Conservation (phyloP, 2,888 invertebrate species). For the Molorchus minor region DNA sequence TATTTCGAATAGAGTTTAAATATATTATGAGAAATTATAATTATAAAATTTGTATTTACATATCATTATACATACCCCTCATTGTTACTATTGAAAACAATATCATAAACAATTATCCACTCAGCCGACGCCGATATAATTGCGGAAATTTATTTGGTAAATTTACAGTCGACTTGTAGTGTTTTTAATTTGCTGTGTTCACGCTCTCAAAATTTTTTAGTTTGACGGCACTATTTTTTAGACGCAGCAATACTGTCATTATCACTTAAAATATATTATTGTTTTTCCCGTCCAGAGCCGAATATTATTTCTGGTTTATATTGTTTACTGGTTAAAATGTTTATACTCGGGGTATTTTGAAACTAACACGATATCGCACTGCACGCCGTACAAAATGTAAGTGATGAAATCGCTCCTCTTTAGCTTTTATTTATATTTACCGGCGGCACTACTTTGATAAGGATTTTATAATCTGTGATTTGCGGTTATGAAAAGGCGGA, state of each 20-base stretch:
- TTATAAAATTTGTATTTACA: background rate
- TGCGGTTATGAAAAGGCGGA: background rate
- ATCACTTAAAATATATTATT: conserved; percentile 26
- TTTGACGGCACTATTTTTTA: conserved; percentile 40
- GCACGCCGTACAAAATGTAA: background rate
- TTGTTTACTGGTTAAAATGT: background rate
- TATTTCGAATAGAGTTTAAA: too few relatives aligned
- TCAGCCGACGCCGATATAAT: background rate
- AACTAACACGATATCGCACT: background rate
- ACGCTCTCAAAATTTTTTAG: conserved; percentile 25
- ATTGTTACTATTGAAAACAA: conserved; percentile 28
- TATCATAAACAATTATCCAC: conserved; percentile 23
- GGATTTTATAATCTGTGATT: background rate
- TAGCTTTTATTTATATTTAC: conserved; percentile 8
- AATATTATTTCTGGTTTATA: background rate
- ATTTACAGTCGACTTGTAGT: background rate
- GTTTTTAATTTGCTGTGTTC: background rate
- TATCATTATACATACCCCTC: conserved; percentile 33
- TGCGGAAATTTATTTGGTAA: background rate
- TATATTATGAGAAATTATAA: too few relatives aligned
- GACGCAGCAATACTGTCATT: conserved; percentile 30
- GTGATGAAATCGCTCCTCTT: conserved; percentile 10
- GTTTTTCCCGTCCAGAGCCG: background rate
- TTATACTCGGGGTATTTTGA: background rate
- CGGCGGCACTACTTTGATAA: conserved; percentile 1